phyloP scores from a whole-genome alignment of 2,113 vertebrate species.

The Crocuta crocuta region DNA sequence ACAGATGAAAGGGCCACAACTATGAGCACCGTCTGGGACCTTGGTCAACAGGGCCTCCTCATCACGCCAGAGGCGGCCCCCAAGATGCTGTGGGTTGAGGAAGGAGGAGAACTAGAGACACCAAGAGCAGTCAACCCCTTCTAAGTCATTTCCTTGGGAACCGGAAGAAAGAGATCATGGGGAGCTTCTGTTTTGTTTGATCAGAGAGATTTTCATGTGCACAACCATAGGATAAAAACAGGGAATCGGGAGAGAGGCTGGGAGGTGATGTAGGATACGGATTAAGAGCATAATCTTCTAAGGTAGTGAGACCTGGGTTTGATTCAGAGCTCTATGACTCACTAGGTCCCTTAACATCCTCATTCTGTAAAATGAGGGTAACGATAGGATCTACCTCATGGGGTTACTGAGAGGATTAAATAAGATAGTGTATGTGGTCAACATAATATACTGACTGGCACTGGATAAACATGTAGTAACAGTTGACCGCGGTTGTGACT shows the following conservation, averaged over 20 bases:
- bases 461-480: background rate
- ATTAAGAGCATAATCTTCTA: too few relatives aligned
- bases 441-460: background rate
- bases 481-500: too few relatives aligned
- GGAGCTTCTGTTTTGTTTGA: background rate
- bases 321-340: background rate
- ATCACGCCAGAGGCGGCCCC: background rate
- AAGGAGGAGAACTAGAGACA: background rate
- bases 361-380: background rate
- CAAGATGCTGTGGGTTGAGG: background rate
- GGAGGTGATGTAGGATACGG: background rate
- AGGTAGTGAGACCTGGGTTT: background rate
- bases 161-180: background rate
- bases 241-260: fast-evolving
- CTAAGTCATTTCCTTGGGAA: background rate
- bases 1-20: background rate
- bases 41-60: background rate
- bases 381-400: background rate
- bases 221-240: background rate
- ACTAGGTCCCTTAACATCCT: background rate
- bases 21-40: background rate
- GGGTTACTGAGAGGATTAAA: background rate
- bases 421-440: background rate
- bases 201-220: background rate
- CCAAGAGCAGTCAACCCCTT: background rate